Evolutionary conservation across 2,797 vertebrate genomes (phyloP), one percentile per base, ranked within the genome.

Genomic region (Holocentrus rufus): DNA sequence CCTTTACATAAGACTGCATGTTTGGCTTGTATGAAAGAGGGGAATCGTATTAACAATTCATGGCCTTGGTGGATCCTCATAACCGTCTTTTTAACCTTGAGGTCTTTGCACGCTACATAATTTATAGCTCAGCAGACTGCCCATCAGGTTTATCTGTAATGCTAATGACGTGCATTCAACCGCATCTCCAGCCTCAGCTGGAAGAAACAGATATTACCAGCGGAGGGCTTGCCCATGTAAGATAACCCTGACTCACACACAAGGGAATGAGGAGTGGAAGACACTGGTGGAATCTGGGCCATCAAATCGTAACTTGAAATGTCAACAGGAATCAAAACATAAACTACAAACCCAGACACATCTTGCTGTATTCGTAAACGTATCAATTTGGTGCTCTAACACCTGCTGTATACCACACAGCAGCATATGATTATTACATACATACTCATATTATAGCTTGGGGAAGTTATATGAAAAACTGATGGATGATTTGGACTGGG

Each of bases 11-110:
- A 23, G 53, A 64, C 58, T 79, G 82, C 65, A 82, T 84, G 80
- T 86, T 87, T 77, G 68, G 65, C 72, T 66, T 71, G 50, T 79
- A 67, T 77, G 75, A 69, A 84, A 72, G 72, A 76, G 84, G 68
- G 80, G 56, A 85, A 71, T 89, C 67, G 46, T 77, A 92, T 93
- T 91, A 93, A 93, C 84, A 88, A 93, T 93, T 92, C 81, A 93
- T 92, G 63, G 82, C 69, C 76, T 70, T 3, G 36, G 79, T 88
- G 89, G 87, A 92, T 91, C 85, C 80, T 88, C 77, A 87, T 85
- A 90, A 82, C 83, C 62, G 39, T 70, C 86, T 86, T 90, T 90
- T 91, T 92, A 91, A 94, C 88, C 83, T 90, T 80, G 84, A 83
- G 85, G 84, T 87, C 87, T 81, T 77, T 76, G 59, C 77, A 58